Conservation (phyloP, 2,888 invertebrate species). For the Plagodis pulveraria region DNA sequence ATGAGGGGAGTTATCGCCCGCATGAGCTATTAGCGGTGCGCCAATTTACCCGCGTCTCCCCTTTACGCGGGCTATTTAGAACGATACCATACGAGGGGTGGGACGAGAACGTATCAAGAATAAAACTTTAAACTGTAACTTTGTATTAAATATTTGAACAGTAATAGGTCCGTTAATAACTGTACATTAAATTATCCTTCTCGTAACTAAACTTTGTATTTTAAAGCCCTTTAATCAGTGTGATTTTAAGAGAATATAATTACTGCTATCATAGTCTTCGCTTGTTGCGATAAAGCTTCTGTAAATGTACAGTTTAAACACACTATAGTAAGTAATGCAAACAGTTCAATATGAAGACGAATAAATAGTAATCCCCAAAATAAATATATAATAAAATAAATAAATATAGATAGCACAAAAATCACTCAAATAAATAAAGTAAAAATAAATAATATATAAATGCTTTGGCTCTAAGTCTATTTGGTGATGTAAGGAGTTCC, state of each 20-base stretch:
- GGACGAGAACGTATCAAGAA: conserved; percentile 57
- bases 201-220: not conserved
- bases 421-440: too few relatives aligned
- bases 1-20: conserved; percentile 56
- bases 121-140: conserved; percentile 42
- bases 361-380: too few relatives aligned
- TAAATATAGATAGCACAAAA: too few relatives aligned
- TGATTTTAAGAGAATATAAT: conserved; percentile 15
- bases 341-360: too few relatives aligned
- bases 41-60: conserved; percentile 73
- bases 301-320: too few relatives aligned
- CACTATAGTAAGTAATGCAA: too few relatives aligned
- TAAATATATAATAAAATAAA: too few relatives aligned
- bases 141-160: conserved; percentile 32
- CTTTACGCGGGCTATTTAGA: conserved; percentile 65
- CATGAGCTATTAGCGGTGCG: conserved; percentile 76
- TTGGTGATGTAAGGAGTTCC: too few relatives aligned
- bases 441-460: too few relatives aligned
- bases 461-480: too few relatives aligned
- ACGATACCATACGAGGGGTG: conserved; percentile 59
- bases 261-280: not conserved
- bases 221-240: conserved; percentile 3
- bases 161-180: conserved; percentile 16
- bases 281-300: not conserved
- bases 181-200: conserved; percentile 8